phyloP scores from a whole-genome alignment of 2,797 vertebrate genomes.

The Epinephelus coioides region DNA sequence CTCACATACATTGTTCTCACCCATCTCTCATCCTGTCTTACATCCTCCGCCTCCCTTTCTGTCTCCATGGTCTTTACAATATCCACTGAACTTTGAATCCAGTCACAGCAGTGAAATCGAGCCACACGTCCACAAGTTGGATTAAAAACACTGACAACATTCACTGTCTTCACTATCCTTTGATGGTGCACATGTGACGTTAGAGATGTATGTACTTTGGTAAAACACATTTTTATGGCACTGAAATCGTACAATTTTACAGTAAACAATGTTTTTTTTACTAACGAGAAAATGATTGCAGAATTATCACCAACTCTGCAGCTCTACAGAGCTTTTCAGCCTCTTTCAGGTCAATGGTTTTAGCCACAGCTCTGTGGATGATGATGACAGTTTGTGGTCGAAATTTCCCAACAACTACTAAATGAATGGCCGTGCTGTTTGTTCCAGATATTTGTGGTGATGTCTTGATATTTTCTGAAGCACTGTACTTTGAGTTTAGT shows the following conservation, averaged over 20 bases:
- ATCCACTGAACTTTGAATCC: neutral
- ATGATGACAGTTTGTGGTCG: too few species aligned
- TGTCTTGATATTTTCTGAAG: too few species aligned
- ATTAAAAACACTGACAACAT: neutral
- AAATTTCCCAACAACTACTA: too few species aligned
- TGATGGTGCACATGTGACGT: neutral
- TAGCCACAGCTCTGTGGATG: neutral
- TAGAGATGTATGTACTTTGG: neutral
- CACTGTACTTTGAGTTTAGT: too few species aligned
- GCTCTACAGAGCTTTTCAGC: neutral
- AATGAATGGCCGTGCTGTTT: too few species aligned
- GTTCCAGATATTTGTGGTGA: neutral
- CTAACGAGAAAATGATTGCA: neutral
- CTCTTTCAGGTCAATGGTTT: neutral
- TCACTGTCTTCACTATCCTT: neutral
- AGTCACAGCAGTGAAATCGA: too few species aligned
- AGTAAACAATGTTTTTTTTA: neutral
- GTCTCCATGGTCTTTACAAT: slow-evolving; percentile 9
- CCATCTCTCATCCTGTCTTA: slow-evolving; percentile 6
- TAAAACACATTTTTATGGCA: neutral
- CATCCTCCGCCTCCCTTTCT: slow-evolving; percentile 1
- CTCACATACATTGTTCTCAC: slow-evolving; percentile 3
- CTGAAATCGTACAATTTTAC: neutral
- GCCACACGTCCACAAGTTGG: neutral
- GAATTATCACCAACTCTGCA: neutral